Conservation (phyloP, 2,113 vertebrate genomes). For the Nymphicus hollandicus region DNA sequence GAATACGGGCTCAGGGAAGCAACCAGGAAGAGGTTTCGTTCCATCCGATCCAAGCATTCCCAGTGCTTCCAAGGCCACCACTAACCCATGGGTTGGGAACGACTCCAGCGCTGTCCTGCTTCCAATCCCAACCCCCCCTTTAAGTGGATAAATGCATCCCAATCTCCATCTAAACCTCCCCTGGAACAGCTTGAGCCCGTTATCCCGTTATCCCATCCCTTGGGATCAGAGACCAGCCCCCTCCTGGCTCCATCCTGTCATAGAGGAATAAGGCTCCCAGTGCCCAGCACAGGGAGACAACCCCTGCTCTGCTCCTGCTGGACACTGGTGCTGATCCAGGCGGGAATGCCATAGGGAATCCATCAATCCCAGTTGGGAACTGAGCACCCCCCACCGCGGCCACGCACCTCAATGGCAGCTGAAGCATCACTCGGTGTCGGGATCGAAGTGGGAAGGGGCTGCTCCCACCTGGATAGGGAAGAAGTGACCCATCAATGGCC, state of each 20-base stretch:
- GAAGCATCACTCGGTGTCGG: background rate
- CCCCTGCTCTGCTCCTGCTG: too few species aligned
- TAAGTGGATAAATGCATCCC: background rate
- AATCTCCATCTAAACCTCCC: background rate
- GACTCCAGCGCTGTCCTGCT: background rate
- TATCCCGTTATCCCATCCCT: background rate
- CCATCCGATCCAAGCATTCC: background rate
- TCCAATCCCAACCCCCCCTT: background rate
- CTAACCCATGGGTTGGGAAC: background rate
- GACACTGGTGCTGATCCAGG: too few species aligned
- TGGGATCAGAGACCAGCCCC: background rate
- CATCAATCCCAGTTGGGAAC: too few species aligned
- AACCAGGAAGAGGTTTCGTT: too few species aligned
- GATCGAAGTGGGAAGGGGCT: too few species aligned
- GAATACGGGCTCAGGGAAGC: fast-evolving
- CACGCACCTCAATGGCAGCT: too few species aligned
- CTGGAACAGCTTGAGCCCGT: background rate
- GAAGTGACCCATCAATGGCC: too few species aligned
- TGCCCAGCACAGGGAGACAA: too few species aligned
- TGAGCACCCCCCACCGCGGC: too few species aligned
- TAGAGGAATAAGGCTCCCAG: background rate
- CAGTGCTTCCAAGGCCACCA: background rate
- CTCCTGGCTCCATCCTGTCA: background rate
- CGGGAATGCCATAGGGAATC: background rate
- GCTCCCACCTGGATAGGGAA: background rate